Evolutionary conservation across 92 coral and sea anemone genomes (phyloP).

Genomic region (Micromussa lordhowensis): DNA sequence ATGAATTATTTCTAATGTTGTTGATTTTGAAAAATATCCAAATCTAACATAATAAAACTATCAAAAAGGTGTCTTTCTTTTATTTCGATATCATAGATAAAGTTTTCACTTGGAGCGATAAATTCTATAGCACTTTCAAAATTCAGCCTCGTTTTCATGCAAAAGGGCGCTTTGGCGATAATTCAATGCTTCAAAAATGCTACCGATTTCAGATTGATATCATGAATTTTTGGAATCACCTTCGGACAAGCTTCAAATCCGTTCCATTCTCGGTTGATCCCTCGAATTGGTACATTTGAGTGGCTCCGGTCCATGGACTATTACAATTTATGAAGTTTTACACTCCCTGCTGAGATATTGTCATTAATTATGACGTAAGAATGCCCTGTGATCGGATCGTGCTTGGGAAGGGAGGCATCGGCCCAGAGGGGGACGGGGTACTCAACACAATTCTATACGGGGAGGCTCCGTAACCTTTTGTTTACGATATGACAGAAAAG

Average conservation of each 20-base stretch:
- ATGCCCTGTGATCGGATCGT: too few relatives aligned
- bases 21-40: neutral
- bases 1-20: neutral
- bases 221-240: slow-evolving; percentile 33
- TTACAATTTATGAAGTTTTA: neutral
- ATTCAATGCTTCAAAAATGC: slow-evolving; percentile 14
- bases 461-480: too few relatives aligned
- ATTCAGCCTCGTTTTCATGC: slow-evolving; percentile 30
- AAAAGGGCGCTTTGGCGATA: slow-evolving; percentile 11
- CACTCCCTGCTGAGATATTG: too few relatives aligned
- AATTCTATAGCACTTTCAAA: neutral
- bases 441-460: too few relatives aligned
- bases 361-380: too few relatives aligned
- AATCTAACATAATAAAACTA: neutral
- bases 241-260: slow-evolving; percentile 11
- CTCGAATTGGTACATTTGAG: slow-evolving; percentile 36
- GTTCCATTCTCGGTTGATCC: slow-evolving; percentile 15
- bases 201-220: slow-evolving; percentile 29
- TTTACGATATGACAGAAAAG: too few relatives aligned
- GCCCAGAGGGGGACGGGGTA: too few relatives aligned
- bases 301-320: slow-evolving; percentile 18
- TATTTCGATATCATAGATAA: neutral
- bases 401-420: too few relatives aligned
- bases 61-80: neutral
- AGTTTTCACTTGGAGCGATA: neutral